A percentile compares a stretch with the other conserved stretches of the same genome.
Conservation (phyloP, 2,888 invertebrate species). For the Globia sparganii region DNA sequence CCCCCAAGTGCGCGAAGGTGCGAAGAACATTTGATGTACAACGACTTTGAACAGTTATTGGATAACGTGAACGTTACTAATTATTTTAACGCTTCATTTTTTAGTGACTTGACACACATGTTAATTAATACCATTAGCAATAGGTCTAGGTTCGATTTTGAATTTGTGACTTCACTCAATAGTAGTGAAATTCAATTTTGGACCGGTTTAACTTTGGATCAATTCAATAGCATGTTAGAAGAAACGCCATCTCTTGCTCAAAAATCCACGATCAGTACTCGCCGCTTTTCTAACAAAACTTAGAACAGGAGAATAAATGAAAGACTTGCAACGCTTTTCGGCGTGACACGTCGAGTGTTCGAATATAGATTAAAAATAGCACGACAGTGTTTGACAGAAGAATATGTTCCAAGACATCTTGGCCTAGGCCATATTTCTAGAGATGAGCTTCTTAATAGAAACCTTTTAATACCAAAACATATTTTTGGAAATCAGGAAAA, state of each 20-base stretch:
- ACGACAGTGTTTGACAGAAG: no score
- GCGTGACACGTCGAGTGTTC: no score
- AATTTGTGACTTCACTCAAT: constrained; percentile 4
- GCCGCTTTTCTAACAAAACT: constrained; percentile 17
- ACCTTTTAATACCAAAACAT: no score
- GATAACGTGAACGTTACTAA: no score
- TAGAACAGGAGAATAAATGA: no score
- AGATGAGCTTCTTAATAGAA: constrained; percentile 10
- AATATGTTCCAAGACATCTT: no score
- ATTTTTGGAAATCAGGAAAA: no score
- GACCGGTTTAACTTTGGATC: constrained; percentile 9
- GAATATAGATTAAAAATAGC: no score
- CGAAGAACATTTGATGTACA: no score
- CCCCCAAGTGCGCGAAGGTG: not conserved
- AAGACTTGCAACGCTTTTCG: no score
- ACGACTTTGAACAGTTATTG: no score
- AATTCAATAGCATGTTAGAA: constrained; percentile 5
- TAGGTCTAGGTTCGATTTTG: constrained; percentile 10
- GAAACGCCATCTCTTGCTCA: constrained; percentile 14
- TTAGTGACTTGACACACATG: constrained; percentile 26
- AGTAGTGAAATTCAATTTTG: constrained; percentile 12
- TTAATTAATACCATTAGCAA: constrained; percentile 14
- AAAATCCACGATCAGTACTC: constrained; percentile 16
- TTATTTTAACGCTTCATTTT: constrained; percentile 40
- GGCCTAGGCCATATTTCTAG: constrained; percentile 9